Conservation (phyloP, 2,797 vertebrate genomes). For the Propithecus deckenii region DNA sequence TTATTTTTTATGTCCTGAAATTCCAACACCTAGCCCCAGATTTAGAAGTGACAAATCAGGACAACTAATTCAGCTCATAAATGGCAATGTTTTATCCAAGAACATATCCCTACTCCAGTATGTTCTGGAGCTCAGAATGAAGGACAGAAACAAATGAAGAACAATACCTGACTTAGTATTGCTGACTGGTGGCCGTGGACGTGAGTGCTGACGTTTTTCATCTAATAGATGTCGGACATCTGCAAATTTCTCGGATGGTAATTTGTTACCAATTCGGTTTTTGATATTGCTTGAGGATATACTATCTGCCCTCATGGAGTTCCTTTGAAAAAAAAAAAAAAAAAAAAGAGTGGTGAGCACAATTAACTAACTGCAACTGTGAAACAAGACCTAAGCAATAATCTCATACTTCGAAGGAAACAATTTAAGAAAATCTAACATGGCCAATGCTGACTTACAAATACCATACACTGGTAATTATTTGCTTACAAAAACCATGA, state of each 20-base stretch:
- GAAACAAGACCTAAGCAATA: neutral
- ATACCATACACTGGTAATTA: neutral
- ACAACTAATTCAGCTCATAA: neutral
- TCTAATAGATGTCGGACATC: constrained; percentile 95
- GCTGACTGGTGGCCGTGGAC: constrained; percentile 83
- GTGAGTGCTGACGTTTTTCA: constrained; percentile 92
- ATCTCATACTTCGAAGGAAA: neutral
- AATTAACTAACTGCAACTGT: constrained; percentile 21
- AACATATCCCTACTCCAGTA: neutral
- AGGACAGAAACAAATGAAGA: neutral
- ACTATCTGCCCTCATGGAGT: constrained; percentile 89
- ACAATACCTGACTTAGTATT: constrained; percentile 89
- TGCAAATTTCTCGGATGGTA: constrained; percentile 89
- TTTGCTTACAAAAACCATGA: neutral
- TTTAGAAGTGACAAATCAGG: neutral
- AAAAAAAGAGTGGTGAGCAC: neutral
- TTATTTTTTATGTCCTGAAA: constrained; percentile 25
- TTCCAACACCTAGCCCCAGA: neutral
- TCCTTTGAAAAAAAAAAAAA: constrained; percentile 81
- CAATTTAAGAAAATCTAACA: neutral
- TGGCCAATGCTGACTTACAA: neutral
- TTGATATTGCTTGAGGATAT: constrained; percentile 87
- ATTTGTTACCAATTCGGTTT: constrained; percentile 92
- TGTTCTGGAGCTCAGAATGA: neutral
- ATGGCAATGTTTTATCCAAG: neutral